Evolutionary conservation across 2,888 invertebrate genomes (phyloP), one percentile per base, ranked within the genome.

Genomic region (Aphidoletes aphidimyza): DNA sequence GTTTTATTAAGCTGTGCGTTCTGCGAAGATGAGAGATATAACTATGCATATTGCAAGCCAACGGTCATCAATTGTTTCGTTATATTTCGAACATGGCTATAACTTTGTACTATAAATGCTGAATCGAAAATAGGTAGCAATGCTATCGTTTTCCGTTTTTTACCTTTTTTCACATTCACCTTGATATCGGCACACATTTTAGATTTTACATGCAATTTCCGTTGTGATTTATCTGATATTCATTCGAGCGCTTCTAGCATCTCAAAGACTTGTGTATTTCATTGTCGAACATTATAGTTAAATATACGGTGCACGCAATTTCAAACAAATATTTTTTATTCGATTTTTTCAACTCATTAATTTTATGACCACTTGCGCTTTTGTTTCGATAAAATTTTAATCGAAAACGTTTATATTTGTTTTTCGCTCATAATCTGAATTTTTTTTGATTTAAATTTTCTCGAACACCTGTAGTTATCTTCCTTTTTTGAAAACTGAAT

Each of bases 21-120:
- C 17, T 11, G 3, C 30, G 5, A 69, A 3, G 26, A 5, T 6
- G 26, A 22, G 3, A 54, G 26, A 54, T 3, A 5, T n/a, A 5
- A 54, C 3, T 26, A 22, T 54, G 26, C 34, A 69, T 69, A 30
- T 26, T 34, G 30, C 30, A 69, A 30, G 0, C 8, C 69, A 69
- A 30, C 69, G 69, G 34, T 69, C 69, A 69, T 69, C 69, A 30
- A 69, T 69, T 69, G 69, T 69, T 69, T 69, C 30, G 8, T 30
- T 30, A 69, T 30, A 22, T 14, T 1, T 9, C 30, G 34, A 69
- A 47, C 11, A 19, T 47, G 3, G 30, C 2, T 69, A 9, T 11
- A 69, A 30, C n/a, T n/a, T n/a, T n/a, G 22, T 2, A 54, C n/a
- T 22, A n/a, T 22, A 54, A 5, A 9, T 17, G 19, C 6, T 47